Conservation (phyloP, 2,888 invertebrate genomes). For the Glyphotaelius pellucidus region DNA sequence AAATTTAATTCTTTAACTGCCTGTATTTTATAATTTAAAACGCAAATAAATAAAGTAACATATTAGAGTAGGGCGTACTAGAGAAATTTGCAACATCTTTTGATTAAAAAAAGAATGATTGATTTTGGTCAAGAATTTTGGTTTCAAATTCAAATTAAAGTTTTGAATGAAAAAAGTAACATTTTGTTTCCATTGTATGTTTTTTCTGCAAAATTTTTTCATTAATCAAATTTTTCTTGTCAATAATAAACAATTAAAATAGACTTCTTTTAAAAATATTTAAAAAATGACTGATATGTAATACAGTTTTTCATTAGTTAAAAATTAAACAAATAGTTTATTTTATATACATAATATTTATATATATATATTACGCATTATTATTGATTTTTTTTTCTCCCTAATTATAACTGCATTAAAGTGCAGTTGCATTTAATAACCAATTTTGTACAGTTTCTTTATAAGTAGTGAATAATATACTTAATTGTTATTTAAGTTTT, state of each 20-base stretch:
- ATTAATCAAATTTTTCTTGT: background rate
- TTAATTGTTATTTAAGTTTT: slow-evolving; percentile 50
- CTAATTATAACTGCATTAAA: slow-evolving; percentile 23
- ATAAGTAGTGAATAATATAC: slow-evolving; percentile 54
- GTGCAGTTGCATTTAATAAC: slow-evolving; percentile 60
- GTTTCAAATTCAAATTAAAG: no score
- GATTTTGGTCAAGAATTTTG: no score
- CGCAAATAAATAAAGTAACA: no score
- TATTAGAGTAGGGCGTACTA: no score
- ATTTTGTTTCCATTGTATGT: background rate
- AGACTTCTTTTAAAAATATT: background rate
- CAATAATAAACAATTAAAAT: background rate
- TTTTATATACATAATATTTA: slow-evolving; percentile 18
- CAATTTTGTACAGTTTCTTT: slow-evolving; percentile 51
- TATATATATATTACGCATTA: background rate
- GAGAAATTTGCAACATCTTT: no score
- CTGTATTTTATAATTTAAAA: no score
- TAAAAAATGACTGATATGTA: slow-evolving; percentile 39
- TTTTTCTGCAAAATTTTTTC: background rate
- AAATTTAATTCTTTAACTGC: no score
- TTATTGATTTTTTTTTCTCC: background rate
- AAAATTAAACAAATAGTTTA: background rate
- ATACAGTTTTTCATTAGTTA: slow-evolving; percentile 26
- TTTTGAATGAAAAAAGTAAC: no score
- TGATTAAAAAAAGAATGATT: no score